Evolutionary conservation across 1,140 invertebrate species (phyloP), one percentile per base, ranked within the genome.

Genomic region (Procambarus virginalis): DNA sequence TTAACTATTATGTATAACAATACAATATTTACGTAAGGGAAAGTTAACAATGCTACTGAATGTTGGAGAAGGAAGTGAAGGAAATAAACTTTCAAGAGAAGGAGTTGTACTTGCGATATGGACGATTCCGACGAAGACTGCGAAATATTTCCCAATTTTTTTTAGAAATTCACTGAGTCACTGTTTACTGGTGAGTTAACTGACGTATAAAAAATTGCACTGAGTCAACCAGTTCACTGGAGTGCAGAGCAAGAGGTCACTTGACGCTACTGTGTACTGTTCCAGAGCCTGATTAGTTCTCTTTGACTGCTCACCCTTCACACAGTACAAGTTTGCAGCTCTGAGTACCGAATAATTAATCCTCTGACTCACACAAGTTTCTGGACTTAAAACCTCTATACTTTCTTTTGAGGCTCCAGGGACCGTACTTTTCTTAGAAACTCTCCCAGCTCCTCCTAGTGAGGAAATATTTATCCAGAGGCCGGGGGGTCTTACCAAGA

Each of bases 261-360:
- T 85, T 77, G 73, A n/a, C 46, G 20, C n/a, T 49, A 34, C 34
- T 34, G 34, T 34, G 46, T 77, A 22, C 12, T 85, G 84, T 60
- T 85, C 84, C 70, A n/a, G 45, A 85, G 22, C 73, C 49, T 73
- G 84, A 85, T 85, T 60, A 85, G 20, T 49, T 60, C 75, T 85
- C 73, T 73, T 85, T 77, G 73, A 55, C 49, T 77, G 51, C 84
- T 55, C 73, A 87, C 34, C 86, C 78, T 55, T 87, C 51, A 80
- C 77, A 87, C 77, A 60, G 58, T 48, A 87, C 64, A 87, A 81
- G 78, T 70, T 49, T 51, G 17, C 86, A 81, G 60, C n/a, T 45
- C 60, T 68, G 9, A 20, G 48, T 45, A 76, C 70, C 70, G 60
- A 58, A 70, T 14, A 58, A 85, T 58, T 46, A 51, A 58, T 48